phyloP scores from a whole-genome alignment of 2,797 vertebrate species.

The Alexandromys oeconomus region DNA sequence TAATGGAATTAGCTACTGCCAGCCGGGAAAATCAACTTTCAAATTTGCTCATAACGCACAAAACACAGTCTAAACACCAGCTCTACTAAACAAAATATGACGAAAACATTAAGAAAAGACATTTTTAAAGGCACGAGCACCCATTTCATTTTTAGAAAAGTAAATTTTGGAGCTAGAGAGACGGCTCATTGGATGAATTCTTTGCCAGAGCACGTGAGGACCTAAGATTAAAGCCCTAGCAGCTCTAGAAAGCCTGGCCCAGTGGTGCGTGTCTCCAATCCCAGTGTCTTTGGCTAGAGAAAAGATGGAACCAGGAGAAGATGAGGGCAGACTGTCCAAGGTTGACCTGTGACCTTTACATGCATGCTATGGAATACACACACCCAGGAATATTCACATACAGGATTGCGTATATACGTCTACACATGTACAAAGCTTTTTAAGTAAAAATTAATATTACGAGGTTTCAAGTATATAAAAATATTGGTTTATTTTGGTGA shows the following conservation, averaged over 20 bases:
- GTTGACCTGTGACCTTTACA: background rate
- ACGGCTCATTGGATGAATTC: background rate
- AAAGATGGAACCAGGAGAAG: background rate
- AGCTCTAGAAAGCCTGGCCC: background rate
- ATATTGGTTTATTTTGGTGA: background rate
- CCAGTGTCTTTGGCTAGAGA: too few species aligned
- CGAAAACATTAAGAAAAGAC: conserved; percentile 3
- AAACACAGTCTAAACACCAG: background rate
- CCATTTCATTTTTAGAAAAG: conserved; percentile 43
- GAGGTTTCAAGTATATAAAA: background rate
- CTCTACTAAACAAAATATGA: background rate
- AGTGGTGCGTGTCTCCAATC: rapidly evolving
- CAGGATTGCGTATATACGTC: too few species aligned
- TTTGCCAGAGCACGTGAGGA: background rate
- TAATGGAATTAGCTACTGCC: background rate
- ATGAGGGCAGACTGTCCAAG: background rate
- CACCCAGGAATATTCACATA: background rate
- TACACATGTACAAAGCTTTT: background rate
- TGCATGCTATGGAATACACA: background rate
- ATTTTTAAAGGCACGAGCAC: background rate
- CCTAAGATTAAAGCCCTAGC: background rate
- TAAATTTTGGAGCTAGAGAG: background rate
- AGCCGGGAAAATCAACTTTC: background rate
- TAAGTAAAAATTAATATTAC: background rate
- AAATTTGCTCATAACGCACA: background rate